Conservation (phyloP, 2,797 vertebrate species). For the Sebastes ruberrimus region DNA sequence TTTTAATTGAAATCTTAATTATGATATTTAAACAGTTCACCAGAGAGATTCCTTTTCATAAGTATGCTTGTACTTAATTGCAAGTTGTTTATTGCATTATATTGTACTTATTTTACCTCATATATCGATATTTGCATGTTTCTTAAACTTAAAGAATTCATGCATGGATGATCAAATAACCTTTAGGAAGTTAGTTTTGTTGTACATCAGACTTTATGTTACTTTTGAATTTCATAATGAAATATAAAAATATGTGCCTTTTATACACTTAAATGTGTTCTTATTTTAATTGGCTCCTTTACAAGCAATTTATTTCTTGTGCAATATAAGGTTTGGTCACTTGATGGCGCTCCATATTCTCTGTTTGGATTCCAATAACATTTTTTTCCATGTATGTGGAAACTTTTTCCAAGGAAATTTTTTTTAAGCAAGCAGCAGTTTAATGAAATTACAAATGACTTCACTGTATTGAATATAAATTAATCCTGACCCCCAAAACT, state of each 20-base stretch:
- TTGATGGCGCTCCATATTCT: constrained; percentile 55
- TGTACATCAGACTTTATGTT: neutral
- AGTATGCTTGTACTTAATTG: neutral
- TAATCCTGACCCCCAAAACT: neutral
- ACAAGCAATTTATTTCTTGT: neutral
- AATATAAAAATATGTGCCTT: neutral
- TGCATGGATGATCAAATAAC: neutral
- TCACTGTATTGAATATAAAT: neutral
- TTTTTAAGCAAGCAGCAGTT: neutral
- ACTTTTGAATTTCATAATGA: neutral
- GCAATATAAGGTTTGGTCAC: constrained; percentile 42
- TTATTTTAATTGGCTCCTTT: neutral
- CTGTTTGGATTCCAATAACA: neutral
- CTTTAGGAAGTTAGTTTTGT: neutral
- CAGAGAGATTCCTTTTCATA: neutral
- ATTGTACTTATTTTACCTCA: neutral
- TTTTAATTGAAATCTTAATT: neutral
- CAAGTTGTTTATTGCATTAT: neutral
- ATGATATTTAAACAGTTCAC: neutral
- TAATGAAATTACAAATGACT: neutral
- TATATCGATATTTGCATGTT: neutral
- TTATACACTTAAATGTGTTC: neutral
- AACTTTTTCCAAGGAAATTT: neutral
- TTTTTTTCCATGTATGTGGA: neutral
- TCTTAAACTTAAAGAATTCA: neutral